Percentiles rank a stretch among this genome's conserved stretches.
phyloP scores from a whole-genome alignment of 2,888 invertebrate genomes.

The Gortyna flavago region DNA sequence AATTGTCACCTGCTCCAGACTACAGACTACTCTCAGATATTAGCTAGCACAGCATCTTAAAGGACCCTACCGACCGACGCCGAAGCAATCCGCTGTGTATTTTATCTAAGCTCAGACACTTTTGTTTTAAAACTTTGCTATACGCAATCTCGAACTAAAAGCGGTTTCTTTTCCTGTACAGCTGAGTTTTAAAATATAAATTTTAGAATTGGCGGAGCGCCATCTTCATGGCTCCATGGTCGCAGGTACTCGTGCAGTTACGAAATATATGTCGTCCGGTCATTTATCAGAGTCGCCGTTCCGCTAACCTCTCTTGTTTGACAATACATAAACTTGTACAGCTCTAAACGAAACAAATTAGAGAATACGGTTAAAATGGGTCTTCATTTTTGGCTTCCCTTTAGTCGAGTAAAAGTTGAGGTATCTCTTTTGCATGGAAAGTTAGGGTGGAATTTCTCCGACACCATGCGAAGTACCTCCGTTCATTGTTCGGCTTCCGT shows the following conservation, averaged over 20 bases:
- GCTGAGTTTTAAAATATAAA: constrained; percentile 45
- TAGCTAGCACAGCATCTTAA: constrained; percentile 69
- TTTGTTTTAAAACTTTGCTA: constrained; percentile 52
- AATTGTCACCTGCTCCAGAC: constrained; percentile 67
- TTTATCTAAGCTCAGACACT: constrained; percentile 50
- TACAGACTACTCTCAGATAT: constrained; percentile 67
- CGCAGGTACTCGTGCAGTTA: constrained; percentile 42
- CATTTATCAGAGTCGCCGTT: constrained; percentile 27
- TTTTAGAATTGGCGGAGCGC: constrained; percentile 52
- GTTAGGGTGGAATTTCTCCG: constrained; percentile 38
- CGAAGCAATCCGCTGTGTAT: constrained; percentile 57
- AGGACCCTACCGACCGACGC: constrained; percentile 52
- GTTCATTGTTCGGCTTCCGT: constrained; percentile 48
- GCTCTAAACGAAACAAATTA: constrained; percentile 1
- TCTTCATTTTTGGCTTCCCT: constrained; percentile 24
- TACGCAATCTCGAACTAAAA: constrained; percentile 53
- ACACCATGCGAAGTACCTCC: constrained; percentile 25
- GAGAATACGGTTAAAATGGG: constrained; percentile 14
- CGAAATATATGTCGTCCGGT: constrained; percentile 30
- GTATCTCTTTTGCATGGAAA: constrained; percentile 43
- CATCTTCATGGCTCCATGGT: constrained; percentile 36
- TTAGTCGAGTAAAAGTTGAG: constrained; percentile 29
- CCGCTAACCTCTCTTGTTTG: constrained; percentile 10
- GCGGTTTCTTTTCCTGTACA: constrained; percentile 26
- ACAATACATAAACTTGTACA: constrained; percentile 14